A percentile compares a stretch with the other conserved stretches of the same genome.
Conservation (phyloP, 2,888 invertebrate genomes). For the Tachina fera region DNA sequence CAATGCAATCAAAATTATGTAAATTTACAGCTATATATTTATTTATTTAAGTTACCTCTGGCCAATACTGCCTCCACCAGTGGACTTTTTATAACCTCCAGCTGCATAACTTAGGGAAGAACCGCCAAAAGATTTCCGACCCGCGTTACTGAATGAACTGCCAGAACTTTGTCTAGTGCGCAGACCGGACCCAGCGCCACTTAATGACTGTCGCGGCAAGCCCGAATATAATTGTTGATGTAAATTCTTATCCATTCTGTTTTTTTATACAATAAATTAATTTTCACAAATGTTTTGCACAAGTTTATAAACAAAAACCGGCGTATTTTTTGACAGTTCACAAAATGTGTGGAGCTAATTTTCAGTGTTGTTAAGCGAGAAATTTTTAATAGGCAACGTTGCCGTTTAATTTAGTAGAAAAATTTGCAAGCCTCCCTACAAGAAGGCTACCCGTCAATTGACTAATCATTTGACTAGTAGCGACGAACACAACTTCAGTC, state of each 20-base stretch:
- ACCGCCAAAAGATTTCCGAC: slow-evolving; percentile 78
- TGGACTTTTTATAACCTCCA: slow-evolving; percentile 76
- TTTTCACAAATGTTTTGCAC: slow-evolving; percentile 2
- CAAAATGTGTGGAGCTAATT: slow-evolving; percentile 46
- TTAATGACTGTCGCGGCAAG: slow-evolving; percentile 76
- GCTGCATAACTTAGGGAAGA: slow-evolving; percentile 70
- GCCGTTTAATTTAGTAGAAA: too few species aligned
- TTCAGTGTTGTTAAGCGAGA: slow-evolving; percentile 30
- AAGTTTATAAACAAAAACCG: slow-evolving; percentile 59
- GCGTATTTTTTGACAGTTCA: slow-evolving; percentile 38
- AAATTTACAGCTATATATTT: background rate
- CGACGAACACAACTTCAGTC: too few species aligned
- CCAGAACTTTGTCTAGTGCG: slow-evolving; percentile 75
- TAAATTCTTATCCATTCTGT: slow-evolving; percentile 76
- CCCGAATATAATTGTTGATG: slow-evolving; percentile 77
- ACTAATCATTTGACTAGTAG: too few species aligned
- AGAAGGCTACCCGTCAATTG: too few species aligned
- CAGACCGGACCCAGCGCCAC: slow-evolving; percentile 60
- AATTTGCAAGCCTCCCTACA: too few species aligned
- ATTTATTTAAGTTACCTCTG: slow-evolving; percentile 53
- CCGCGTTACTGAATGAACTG: slow-evolving; percentile 72
- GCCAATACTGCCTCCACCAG: slow-evolving; percentile 72
- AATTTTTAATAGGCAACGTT: background rate
- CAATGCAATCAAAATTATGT: background rate
- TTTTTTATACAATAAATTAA: slow-evolving; percentile 4